Base-by-base conservation (phyloP, 1,140 invertebrate species). In the Leguminivora glycinivorella region DNA sequence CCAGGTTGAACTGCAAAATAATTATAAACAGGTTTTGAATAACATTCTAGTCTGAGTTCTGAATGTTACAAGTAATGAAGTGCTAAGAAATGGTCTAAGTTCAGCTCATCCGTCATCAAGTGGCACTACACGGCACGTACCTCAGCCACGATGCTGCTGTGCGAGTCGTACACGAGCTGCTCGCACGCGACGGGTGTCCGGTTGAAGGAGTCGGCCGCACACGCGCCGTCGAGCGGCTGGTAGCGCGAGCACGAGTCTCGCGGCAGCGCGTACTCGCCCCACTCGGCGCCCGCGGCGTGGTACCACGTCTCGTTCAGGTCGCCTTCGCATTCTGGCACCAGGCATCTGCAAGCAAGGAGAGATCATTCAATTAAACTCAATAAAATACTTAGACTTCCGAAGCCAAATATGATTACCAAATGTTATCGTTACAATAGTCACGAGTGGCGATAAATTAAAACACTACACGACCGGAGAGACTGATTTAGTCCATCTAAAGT, bases 1-100 rank as follows among this genome's bases (percentile, higher is more conserved):
- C 89, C 67, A 92, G 80, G 17, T 79, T 83, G 43, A 91, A 87
- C 91, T 92, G 81, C 12, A 80, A 84, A 17, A 29, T 12, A 58
- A n/a, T n/a, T n/a, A n/a, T n/a, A n/a, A n/a, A n/a, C n/a, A n/a
- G n/a, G n/a, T n/a, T n/a, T n/a, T n/a, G n/a, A n/a, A n/a, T n/a
- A n/a, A n/a, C n/a, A n/a, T n/a, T n/a, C n/a, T n/a, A n/a, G n/a
- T n/a, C n/a, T n/a, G n/a, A n/a, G n/a, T n/a, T n/a, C n/a, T n/a
- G n/a, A n/a, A n/a, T n/a, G n/a, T n/a, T n/a, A n/a, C n/a, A n/a
- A n/a, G n/a, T n/a, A n/a, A n/a, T n/a, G n/a, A n/a, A n/a, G n/a
- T n/a, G n/a, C n/a, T n/a, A n/a, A n/a, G n/a, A n/a, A n/a, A n/a
- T n/a, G n/a, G n/a, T n/a, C n/a, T n/a, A n/a, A n/a, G n/a, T n/a